phyloP scores from a whole-genome alignment of 2,888 invertebrate species.

The Euproctis similis region DNA sequence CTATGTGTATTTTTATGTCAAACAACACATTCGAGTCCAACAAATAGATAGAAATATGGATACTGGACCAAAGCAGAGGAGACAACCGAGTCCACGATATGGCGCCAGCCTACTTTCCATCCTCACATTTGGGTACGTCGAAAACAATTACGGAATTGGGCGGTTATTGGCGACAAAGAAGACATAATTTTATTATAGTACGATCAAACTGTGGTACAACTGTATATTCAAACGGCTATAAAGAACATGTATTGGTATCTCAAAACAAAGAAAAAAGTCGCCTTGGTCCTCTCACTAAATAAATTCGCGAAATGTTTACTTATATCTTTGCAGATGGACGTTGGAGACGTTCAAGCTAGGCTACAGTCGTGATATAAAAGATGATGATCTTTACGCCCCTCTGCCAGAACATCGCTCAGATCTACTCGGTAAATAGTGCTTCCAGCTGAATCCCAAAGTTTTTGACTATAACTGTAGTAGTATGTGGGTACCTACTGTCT shows the following conservation, averaged over 20 bases:
- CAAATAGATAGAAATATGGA: slow-evolving; percentile 40
- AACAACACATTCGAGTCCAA: neutral
- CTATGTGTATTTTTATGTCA: neutral
- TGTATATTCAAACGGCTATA: too few relatives aligned
- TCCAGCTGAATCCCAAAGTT: too few relatives aligned
- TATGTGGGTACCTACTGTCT: too few relatives aligned
- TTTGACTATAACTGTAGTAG: too few relatives aligned
- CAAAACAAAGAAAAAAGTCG: too few relatives aligned
- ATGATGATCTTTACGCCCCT: slow-evolving; percentile 80
- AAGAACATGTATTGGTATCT: too few relatives aligned
- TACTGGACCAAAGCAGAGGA: slow-evolving; percentile 56
- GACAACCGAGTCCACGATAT: slow-evolving; percentile 65
- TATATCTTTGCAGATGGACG: slow-evolving; percentile 83
- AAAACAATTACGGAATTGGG: too few relatives aligned
- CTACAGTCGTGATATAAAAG: slow-evolving; percentile 79
- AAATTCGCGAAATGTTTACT: slow-evolving; percentile 8
- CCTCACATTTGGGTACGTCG: slow-evolving; percentile 72
- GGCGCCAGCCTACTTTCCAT: slow-evolving; percentile 69
- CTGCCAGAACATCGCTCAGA: slow-evolving; percentile 81
- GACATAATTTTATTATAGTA: too few relatives aligned
- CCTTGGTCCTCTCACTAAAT: too few relatives aligned
- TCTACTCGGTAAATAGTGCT: slow-evolving; percentile 54
- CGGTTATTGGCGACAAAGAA: too few relatives aligned
- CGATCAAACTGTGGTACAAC: too few relatives aligned
- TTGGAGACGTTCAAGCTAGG: slow-evolving; percentile 81